phyloP scores from a whole-genome alignment of 1,140 invertebrate species.

The Ylistrum balloti region DNA sequence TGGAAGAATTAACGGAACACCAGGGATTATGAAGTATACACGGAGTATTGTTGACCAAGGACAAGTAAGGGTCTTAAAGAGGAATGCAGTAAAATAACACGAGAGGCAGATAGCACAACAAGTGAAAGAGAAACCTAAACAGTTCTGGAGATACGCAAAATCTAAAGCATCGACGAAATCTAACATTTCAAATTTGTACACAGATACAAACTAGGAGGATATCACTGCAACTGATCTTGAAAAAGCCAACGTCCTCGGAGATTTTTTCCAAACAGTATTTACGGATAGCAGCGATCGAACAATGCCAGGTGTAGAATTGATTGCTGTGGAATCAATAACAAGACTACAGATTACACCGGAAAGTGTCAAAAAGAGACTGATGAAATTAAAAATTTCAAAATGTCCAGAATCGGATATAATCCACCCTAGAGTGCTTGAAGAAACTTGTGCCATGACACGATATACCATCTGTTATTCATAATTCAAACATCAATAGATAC shows the following conservation, averaged over 20 bases:
- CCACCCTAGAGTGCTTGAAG: conserved; percentile 30
- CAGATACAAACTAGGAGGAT: neutral
- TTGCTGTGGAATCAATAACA: neutral
- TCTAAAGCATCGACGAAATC: conserved; percentile 40
- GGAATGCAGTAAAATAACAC: neutral
- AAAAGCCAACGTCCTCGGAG: neutral
- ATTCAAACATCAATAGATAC: conserved; percentile 7
- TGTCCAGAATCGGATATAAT: conserved; percentile 19
- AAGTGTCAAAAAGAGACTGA: neutral
- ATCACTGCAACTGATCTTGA: conserved; percentile 8
- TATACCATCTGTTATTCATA: conserved; percentile 22
- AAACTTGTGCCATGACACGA: neutral
- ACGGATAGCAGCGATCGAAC: neutral
- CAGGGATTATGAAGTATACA: too few species aligned
- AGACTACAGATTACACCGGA: neutral
- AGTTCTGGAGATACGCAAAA: conserved; percentile 32
- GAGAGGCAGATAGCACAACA: neutral
- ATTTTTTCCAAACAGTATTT: conserved; percentile 44
- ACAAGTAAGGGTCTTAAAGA: too few species aligned
- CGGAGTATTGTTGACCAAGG: too few species aligned
- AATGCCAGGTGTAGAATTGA: neutral
- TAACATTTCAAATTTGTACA: neutral
- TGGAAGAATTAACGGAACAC: too few species aligned
- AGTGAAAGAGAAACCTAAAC: conserved; percentile 38
- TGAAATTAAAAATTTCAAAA: neutral